Evolutionary conservation across 2,113 vertebrate genomes (phyloP).

Genomic region (Takifugu flavidus): DNA sequence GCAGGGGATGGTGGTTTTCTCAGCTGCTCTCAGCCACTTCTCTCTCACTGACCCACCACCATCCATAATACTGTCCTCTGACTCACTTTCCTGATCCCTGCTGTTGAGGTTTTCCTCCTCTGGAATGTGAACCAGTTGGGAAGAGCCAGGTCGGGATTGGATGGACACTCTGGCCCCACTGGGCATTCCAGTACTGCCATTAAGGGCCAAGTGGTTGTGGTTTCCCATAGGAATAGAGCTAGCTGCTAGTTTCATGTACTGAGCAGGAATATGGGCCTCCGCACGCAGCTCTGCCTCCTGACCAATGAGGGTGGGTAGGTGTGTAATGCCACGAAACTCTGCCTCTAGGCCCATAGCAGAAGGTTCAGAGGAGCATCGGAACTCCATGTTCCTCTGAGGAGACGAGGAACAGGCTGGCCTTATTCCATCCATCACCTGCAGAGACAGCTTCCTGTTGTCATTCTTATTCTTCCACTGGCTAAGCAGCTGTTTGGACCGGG

Average conservation of each 20-base stretch:
- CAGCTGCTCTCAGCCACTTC: conserved; percentile 94
- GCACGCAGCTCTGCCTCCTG: conserved; percentile 64
- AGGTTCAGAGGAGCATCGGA: conserved; percentile 88
- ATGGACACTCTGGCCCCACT: conserved; percentile 85
- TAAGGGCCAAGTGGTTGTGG: conserved; percentile 68
- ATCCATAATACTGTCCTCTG: conserved; percentile 66
- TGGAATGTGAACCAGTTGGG: conserved; percentile 95
- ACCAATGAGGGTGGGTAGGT: conserved; percentile 26
- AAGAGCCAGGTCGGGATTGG: conserved; percentile 91
- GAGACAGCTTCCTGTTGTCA: conserved; percentile 87
- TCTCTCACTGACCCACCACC: conserved; percentile 85
- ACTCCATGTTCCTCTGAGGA: conserved; percentile 87
- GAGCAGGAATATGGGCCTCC: conserved; percentile 65
- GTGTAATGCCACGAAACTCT: conserved; percentile 75
- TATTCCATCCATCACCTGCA: conserved; percentile 90
- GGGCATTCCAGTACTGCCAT: conserved; percentile 73
- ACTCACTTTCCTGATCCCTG: conserved; percentile 80
- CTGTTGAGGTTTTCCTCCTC: conserved; percentile 79
- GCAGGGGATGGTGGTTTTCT: conserved; percentile 78
- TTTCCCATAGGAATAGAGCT: conserved; percentile 79
- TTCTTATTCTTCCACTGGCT: conserved; percentile 97
- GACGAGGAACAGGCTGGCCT: conserved; percentile 77
- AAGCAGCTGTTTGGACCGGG: conserved; percentile 92
- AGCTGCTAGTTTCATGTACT: conserved; percentile 89
- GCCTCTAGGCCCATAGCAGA: conserved; percentile 84